Evolutionary conservation across 2,888 invertebrate genomes (phyloP), one percentile per base, ranked within the genome.

Genomic region (Tenthredo amoena): DNA sequence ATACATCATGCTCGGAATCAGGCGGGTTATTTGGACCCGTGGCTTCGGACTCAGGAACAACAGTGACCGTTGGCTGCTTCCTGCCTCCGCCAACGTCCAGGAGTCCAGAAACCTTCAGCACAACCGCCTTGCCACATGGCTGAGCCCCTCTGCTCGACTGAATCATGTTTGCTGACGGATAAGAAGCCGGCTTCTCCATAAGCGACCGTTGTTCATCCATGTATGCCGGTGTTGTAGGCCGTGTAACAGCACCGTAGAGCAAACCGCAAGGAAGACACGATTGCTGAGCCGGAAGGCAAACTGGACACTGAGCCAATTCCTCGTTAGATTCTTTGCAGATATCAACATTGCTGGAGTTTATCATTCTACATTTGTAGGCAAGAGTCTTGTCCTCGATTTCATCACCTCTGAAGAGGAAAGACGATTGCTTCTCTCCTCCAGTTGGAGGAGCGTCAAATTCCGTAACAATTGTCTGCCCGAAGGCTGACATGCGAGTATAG

Each of bases 1-100:
- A 97, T 0, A 96, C 95, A 88, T 97, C 97, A 89, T 96, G 96
- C 82, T 96, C 95, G 0, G 96, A 96, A 89, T 97, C 96, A 0
- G 95, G 37, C 0, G 77, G 15, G 18, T 87, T 74, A 0, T 82
- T 74, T 0, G 85, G 86, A 0, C 86, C 85, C 0, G 31, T 84
- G 0, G 90, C 88, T 0, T 90, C 90, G 0, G 86, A 86, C 50
- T 92, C 90, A 0, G 89, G 85, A 0, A 88, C 88, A 0, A 92
- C 91, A 0, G 91, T 91, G 4, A 93, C 91, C 0, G 89, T 89
- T 0, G 92, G 91, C 26, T 89, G 88, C 37, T 88, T 89, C 10
- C 82, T 83, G 6, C 72, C 40, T 12, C 86, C 85, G 0, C 87
- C 88, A 2, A 88, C 88, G 34, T 91, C 90, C n/a, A 91, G 71